A percentile compares a stretch with the other conserved stretches of the same genome.
These are phyloP conservation scores for Anthopleura sola DNA, from an alignment of 64 coral and sea anemone genomes.

Conservation along the genomic window DNA sequence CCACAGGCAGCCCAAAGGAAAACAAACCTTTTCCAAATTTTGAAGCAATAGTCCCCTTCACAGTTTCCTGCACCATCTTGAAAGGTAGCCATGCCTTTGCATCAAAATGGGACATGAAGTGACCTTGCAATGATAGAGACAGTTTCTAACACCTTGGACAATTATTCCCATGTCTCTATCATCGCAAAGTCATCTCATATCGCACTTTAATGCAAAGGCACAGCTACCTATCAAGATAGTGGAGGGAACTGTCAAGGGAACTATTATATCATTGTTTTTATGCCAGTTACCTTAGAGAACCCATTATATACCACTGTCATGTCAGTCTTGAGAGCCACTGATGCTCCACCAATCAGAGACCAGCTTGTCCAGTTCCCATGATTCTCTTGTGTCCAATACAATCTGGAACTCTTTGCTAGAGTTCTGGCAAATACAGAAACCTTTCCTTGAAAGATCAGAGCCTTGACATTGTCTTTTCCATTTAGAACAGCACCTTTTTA, in stretches of 20 bases:
- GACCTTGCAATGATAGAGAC: no score
- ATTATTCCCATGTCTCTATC: no score
- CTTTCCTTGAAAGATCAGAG: conserved; percentile 69
- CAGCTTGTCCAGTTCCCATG: conserved; percentile 75
- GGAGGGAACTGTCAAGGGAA: no score
- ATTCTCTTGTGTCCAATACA: conserved; percentile 75
- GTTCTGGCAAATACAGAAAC: conserved; percentile 63
- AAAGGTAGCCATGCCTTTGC: no score
- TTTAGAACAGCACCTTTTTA: conserved; percentile 44
- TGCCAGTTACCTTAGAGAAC: conserved; percentile 69
- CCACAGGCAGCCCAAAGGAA: neutral
- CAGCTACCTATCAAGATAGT: no score
- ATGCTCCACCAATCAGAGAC: conserved; percentile 85
- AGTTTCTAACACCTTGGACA: no score
- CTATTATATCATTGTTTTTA: neutral
- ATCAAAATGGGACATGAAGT: no score
- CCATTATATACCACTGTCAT: conserved; percentile 74
- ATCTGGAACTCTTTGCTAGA: conserved; percentile 60
- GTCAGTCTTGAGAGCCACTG: conserved; percentile 74
- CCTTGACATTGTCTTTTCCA: conserved; percentile 70
- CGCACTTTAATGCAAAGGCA: no score
- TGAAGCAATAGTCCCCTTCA: no score
- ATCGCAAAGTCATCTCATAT: no score
- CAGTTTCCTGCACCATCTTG: no score
- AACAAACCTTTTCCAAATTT: neutral